Conservation (phyloP, 2,888 invertebrate species). For the Idaea aversata region DNA sequence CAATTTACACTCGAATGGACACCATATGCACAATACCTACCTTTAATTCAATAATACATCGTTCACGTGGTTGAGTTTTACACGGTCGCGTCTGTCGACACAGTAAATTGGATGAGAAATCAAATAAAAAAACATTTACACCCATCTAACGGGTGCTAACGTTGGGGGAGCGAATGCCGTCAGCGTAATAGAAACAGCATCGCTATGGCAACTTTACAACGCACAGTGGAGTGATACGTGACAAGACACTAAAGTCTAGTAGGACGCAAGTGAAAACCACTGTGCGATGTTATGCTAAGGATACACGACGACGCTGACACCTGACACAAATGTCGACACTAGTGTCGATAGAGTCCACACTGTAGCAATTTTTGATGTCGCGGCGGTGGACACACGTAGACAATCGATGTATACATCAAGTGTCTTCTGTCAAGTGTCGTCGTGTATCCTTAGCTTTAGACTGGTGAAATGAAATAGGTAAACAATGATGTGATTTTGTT, state of each 20-base stretch:
- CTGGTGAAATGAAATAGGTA: too few relatives aligned
- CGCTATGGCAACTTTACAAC: background rate
- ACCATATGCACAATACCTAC: background rate
- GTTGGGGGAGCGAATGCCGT: background rate
- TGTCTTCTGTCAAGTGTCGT: too few relatives aligned
- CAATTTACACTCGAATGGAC: background rate
- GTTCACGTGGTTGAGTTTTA: background rate
- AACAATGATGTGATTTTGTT: too few relatives aligned
- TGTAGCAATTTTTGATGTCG: too few relatives aligned
- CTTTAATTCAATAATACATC: background rate
- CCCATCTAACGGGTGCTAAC: background rate
- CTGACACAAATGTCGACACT: too few relatives aligned
- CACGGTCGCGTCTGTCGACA: slow-evolving; percentile 35
- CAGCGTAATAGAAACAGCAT: background rate
- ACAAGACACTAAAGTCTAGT: background rate
- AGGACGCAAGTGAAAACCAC: too few relatives aligned
- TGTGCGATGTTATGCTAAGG: too few relatives aligned
- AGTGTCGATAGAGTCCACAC: too few relatives aligned
- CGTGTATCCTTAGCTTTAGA: too few relatives aligned
- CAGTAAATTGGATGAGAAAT: slow-evolving; percentile 73
- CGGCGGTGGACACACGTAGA: too few relatives aligned
- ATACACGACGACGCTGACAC: too few relatives aligned
- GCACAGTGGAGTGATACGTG: background rate
- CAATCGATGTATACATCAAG: too few relatives aligned
- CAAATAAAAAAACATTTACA: slow-evolving; percentile 60